Percentiles rank a stretch among this genome's conserved stretches.
These are phyloP conservation scores for Ennomos quercinarius DNA, from an alignment of 2,888 invertebrate species.

Conservation along the genomic window DNA sequence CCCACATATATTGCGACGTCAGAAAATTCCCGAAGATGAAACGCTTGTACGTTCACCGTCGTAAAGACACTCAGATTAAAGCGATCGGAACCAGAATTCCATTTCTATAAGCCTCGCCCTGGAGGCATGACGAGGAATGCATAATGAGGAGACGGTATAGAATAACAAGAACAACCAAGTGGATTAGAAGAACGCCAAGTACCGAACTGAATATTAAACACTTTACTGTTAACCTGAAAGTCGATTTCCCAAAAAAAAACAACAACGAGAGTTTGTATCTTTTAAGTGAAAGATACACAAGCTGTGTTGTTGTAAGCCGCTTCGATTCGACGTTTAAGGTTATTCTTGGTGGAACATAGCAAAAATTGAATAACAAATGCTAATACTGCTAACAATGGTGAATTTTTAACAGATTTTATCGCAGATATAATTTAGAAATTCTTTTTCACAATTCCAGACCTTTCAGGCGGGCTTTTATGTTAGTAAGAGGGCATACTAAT, in stretches of 20 bases:
- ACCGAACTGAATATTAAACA: conserved; percentile 51
- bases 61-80: conserved; percentile 32
- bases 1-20: conserved; percentile 1
- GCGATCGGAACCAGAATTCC: conserved; percentile 36
- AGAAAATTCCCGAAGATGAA: conserved; percentile 26
- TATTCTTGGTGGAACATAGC: conserved; percentile 6
- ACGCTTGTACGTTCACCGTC: conserved; percentile 27
- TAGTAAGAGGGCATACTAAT: too few species aligned
- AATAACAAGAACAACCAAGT: conserved; percentile 48
- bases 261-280: conserved; percentile 34
- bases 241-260: conserved; percentile 33
- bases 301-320: conserved; percentile 25
- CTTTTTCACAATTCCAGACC: too few species aligned
- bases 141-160: conserved; percentile 48
- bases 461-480: too few species aligned
- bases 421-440: too few species aligned
- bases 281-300: conserved; percentile 36
- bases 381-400: background rate
- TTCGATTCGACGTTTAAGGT: conserved; percentile 26
- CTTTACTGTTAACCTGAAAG: conserved; percentile 37
- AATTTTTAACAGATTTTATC: too few species aligned
- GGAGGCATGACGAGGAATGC: conserved; percentile 48
- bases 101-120: conserved; percentile 34
- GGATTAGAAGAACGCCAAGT: conserved; percentile 47
- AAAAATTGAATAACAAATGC: conserved; percentile 5